Percentiles rank a stretch among this genome's conserved stretches.
Conservation (phyloP, 2,797 vertebrate genomes). For the Scomberomorus guttatus region DNA sequence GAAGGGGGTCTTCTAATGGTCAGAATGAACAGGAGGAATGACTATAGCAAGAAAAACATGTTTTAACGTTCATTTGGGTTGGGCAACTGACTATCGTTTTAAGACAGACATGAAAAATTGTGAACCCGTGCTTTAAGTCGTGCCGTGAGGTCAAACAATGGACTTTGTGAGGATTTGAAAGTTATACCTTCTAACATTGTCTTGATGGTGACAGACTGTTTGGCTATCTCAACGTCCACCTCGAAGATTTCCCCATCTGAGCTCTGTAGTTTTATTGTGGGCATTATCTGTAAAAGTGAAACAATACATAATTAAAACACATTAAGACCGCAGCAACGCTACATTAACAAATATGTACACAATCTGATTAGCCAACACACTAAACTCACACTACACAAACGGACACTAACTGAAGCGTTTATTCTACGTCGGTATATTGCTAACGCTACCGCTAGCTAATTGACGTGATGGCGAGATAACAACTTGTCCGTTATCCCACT, state of each 20-base stretch:
- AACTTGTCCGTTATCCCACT: not conserved
- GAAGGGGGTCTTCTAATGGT: no score
- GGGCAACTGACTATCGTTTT: no score
- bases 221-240: slow-evolving; percentile 99
- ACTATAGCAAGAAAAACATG: no score
- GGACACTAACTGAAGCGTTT: not conserved
- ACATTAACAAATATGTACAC: fast-evolving
- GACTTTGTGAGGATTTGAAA: not conserved
- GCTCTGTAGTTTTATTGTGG: slow-evolving; percentile 98
- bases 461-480: not conserved
- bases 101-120: no score
- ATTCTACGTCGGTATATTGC: not conserved
- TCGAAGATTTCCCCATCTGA: slow-evolving; percentile 99
- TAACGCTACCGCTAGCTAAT: slow-evolving; percentile 1
- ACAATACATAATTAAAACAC: not conserved
- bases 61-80: no score
- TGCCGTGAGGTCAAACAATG: not conserved
- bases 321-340: no score
- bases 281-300: slow-evolving; percentile 88
- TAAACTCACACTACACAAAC: not conserved
- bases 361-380: not conserved
- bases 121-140: not conserved
- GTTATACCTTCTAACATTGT: slow-evolving; percentile 97
- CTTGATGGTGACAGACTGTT: slow-evolving; percentile 99
- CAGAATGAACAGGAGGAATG: no score